Percentiles rank a stretch among this genome's conserved stretches.
Evolutionary conservation across 2,888 invertebrate species (phyloP).

Genomic region (Chymomyza amoena): DNA sequence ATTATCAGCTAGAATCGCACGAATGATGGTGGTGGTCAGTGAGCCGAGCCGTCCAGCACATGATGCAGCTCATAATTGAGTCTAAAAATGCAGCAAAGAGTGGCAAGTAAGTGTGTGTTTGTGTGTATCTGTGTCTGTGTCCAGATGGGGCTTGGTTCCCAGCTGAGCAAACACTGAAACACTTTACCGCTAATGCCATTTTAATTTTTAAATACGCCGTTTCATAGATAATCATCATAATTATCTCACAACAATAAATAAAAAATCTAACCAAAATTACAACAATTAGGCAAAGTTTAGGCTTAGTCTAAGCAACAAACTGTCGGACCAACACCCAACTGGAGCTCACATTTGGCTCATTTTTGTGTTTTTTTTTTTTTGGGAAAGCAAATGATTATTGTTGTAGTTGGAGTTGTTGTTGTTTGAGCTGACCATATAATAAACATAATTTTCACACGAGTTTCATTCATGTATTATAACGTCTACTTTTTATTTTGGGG

Average conservation of each 20-base stretch:
- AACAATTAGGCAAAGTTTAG: constrained; percentile 55
- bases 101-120: too few species aligned
- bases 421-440: constrained; percentile 36
- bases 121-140: constrained; percentile 28
- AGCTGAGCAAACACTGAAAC: constrained; percentile 33
- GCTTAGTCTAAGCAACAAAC: not conserved
- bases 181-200: constrained; percentile 43
- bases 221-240: constrained; percentile 69
- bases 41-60: constrained; percentile 15
- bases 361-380: not conserved
- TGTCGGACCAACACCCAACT: constrained; percentile 51
- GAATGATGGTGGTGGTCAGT: constrained; percentile 49
- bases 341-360: not conserved
- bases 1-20: constrained; percentile 66
- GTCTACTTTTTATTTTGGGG: constrained; percentile 29
- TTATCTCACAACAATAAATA: constrained; percentile 66
- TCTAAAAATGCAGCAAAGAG: constrained; percentile 51
- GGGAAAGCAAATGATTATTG: constrained; percentile 50
- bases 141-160: constrained; percentile 46
- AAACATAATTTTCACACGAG: constrained; percentile 69
- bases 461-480: constrained; percentile 43
- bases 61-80: constrained; percentile 60
- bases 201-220: constrained; percentile 54
- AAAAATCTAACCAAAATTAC: constrained; percentile 63
- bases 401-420: not conserved